Conservation (phyloP, 2,888 invertebrate species). For the Agrilus mali region DNA sequence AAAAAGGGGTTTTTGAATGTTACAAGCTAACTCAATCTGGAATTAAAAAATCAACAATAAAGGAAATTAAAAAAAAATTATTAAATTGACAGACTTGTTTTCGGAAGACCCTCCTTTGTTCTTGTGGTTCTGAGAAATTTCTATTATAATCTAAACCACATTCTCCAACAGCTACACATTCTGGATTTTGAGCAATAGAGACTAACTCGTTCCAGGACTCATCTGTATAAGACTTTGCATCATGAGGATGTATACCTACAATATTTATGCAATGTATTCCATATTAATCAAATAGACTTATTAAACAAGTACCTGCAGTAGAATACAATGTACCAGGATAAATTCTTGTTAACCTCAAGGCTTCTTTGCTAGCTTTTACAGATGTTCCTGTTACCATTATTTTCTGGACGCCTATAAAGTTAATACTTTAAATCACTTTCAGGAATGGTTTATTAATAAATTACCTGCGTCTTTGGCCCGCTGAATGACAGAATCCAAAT, state of each 20-base stretch:
- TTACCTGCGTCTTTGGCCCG: slow-evolving; percentile 85
- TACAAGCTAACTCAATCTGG: slow-evolving; percentile 73
- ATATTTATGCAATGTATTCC: neutral
- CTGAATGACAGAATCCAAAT: slow-evolving; percentile 82
- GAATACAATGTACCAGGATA: slow-evolving; percentile 85
- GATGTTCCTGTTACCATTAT: slow-evolving; percentile 90
- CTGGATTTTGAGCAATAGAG: slow-evolving; percentile 63
- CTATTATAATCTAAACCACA: slow-evolving; percentile 91
- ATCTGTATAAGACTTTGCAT: slow-evolving; percentile 73
- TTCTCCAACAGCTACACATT: slow-evolving; percentile 89
- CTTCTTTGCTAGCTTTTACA: slow-evolving; percentile 81
- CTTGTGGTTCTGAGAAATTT: slow-evolving; percentile 83
- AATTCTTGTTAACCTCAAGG: slow-evolving; percentile 73
- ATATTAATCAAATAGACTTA: slow-evolving; percentile 10
- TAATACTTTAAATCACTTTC: neutral
- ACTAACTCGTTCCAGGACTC: slow-evolving; percentile 69
- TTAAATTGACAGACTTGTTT: slow-evolving; percentile 49
- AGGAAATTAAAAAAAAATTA: neutral
- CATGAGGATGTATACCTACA: slow-evolving; percentile 81
- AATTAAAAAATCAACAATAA: slow-evolving; percentile 17
- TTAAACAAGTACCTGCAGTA: slow-evolving; percentile 55
- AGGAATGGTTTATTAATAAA: slow-evolving; percentile 5
- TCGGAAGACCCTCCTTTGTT: slow-evolving; percentile 76
- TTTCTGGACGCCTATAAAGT: slow-evolving; percentile 69
- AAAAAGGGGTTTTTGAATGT: slow-evolving; percentile 74